These are phyloP conservation scores for Metalampra italica DNA, from an alignment of 2,888 invertebrate genomes.

Conservation along the genomic window DNA sequence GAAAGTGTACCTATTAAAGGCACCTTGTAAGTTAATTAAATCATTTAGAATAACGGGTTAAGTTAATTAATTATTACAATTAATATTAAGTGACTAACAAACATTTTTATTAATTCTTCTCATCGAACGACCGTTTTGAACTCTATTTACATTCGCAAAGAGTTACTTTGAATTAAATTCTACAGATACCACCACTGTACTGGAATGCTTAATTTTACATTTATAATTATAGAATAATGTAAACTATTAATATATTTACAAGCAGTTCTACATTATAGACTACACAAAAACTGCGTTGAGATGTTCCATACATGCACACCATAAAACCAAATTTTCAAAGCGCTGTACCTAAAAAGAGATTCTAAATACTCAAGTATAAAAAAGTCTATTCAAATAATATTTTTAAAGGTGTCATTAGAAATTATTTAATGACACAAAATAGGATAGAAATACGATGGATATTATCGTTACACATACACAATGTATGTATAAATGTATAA, in stretches of 20 bases:
- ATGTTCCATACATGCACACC: slow-evolving; percentile 9
- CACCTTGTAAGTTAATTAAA: too few relatives aligned
- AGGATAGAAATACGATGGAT: not conserved
- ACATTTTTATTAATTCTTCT: slow-evolving; percentile 9
- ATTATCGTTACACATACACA: slow-evolving; percentile 16
- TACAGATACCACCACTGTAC: too few relatives aligned
- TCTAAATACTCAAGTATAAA: slow-evolving; percentile 21
- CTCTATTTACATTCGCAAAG: slow-evolving; percentile 30
- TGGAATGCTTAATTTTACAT: slow-evolving; percentile 54
- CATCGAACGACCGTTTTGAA: slow-evolving; percentile 48
- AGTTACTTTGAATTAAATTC: too few relatives aligned
- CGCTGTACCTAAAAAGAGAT: slow-evolving; percentile 28
- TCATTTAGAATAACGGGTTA: too few relatives aligned
- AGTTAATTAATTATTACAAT: too few relatives aligned
- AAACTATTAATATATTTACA: slow-evolving; percentile 36
- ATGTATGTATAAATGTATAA: slow-evolving; percentile 24
- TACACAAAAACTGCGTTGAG: slow-evolving; percentile 34
- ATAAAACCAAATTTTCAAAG: slow-evolving; percentile 13
- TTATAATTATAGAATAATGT: slow-evolving; percentile 31
- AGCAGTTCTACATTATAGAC: slow-evolving; percentile 35
- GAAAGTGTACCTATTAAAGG: too few relatives aligned
- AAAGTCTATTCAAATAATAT: not conserved
- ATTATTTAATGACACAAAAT: slow-evolving; percentile 5
- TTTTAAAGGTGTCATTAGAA: not conserved
- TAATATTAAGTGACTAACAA: slow-evolving; percentile 3